A percentile compares a stretch with the other conserved stretches of the same genome.
phyloP scores from a whole-genome alignment of 1,140 invertebrate genomes.

The Fopius arisanus region DNA sequence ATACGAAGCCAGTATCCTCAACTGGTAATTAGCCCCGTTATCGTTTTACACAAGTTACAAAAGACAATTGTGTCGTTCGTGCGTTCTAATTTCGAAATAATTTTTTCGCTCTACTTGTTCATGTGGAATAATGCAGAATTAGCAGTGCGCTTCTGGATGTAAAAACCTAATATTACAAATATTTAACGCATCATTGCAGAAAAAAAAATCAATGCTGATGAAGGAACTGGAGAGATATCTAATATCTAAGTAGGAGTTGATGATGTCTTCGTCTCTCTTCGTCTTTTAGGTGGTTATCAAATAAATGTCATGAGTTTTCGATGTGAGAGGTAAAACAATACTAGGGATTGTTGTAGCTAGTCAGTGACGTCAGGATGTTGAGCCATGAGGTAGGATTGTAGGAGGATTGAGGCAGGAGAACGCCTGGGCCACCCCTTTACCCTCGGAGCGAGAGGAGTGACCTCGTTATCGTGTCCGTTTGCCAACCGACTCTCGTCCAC shows the following conservation, averaged over 20 bases:
- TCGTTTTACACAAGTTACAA: conserved; percentile 20
- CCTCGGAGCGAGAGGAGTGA: background rate
- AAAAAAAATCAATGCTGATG: no score
- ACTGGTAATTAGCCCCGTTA: conserved; percentile 36
- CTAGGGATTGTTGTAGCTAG: background rate
- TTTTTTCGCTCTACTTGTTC: background rate
- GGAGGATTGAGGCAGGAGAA: background rate
- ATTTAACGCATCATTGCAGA: no score
- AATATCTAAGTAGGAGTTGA: no score
- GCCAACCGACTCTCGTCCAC: conserved; percentile 1
- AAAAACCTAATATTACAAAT: no score
- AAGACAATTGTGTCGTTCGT: conserved; percentile 9
- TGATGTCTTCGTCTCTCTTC: no score
- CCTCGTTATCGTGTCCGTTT: conserved; percentile 28
- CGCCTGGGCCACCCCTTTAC: background rate
- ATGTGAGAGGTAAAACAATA: background rate
- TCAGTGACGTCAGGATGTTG: conserved; percentile 12
- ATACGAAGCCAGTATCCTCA: conserved; percentile 13
- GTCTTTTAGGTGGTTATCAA: no score
- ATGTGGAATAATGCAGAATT: no score
- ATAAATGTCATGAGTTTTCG: background rate
- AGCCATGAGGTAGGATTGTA: no score
- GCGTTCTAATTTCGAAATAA: background rate
- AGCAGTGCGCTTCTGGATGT: no score
- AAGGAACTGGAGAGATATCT: no score